phyloP scores from a whole-genome alignment of 1,140 invertebrate genomes.

The Macrotrachela quadricornifera region DNA sequence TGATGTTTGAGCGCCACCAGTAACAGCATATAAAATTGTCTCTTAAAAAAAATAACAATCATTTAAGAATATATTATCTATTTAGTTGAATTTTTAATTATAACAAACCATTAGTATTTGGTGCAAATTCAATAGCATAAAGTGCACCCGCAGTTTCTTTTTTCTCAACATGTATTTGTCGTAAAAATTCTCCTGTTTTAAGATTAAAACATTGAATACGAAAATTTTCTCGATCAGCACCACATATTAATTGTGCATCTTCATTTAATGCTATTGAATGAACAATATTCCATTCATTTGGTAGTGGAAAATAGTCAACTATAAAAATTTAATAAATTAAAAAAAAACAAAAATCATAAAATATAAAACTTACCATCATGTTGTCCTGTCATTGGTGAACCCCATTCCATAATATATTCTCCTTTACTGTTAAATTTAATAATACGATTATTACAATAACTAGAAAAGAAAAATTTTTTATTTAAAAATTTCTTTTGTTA shows the following conservation, averaged over 20 bases:
- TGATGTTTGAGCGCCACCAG: neutral
- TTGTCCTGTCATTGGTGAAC: neutral
- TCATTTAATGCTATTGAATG: constrained; percentile 66
- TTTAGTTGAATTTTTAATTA: no score
- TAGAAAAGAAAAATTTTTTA: no score
- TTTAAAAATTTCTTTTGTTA: no score
- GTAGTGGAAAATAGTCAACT: no score
- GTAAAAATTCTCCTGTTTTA: no score
- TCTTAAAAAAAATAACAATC: neutral
- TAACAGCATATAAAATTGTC: constrained; percentile 1
- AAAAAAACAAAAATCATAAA: neutral
- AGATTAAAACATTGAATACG: no score
- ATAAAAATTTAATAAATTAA: no score
- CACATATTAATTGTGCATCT: constrained; percentile 56
- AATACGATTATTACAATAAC: constrained; percentile 63
- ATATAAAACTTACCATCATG: constrained; percentile 7
- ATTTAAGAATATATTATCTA: no score
- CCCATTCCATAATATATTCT: constrained; percentile 32
- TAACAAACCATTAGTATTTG: no score
- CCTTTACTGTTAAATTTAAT: constrained; percentile 58
- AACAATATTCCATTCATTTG: constrained; percentile 27
- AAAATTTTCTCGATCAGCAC: constrained; percentile 73
- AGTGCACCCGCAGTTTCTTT: no score
- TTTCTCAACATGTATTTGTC: no score
- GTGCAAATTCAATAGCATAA: no score